Base-by-base conservation (phyloP, 2,888 invertebrate species). In the Copidosoma aretas region DNA sequence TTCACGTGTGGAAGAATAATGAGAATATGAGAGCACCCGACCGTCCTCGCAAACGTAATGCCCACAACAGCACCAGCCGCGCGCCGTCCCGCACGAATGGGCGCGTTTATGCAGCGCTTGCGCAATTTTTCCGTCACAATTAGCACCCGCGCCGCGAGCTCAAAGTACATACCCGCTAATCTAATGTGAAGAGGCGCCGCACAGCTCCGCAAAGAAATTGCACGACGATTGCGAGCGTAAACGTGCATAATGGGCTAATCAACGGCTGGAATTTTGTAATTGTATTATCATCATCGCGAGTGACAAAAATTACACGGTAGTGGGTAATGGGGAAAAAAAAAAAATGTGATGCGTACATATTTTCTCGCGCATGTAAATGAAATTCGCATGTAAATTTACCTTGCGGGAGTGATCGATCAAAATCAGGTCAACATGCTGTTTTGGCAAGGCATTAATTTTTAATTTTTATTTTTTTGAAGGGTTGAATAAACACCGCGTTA, bases 71-170 rank as follows among this genome's bases (percentile, higher is more conserved):
- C 43, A 15, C 43, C n/a, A n/a, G n/a, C n/a, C n/a, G n/a, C n/a
- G n/a, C n/a, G n/a, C n/a, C n/a, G n/a, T n/a, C n/a, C n/a, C n/a
- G 43, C 2, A 46, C 32, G 32, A 46, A 46, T 12, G 43, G 12
- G 43, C 15, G 14, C 43, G 43, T 17, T 8, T 2, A 17, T 46
- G 43, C n/a, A n/a, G n/a, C 43, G 43, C 43, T 64, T 64, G 52
- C 67, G 52, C 39, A 54, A 60, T 66, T 60, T 66, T 57, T 43
- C 56, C 61, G 25, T 15, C 49, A 24, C 59, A 63, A 63, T 67
- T 63, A 67, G 21, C 57, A 41, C 24, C 32, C 43, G 10, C 25
- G 52, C 24, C 43, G 10, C 25, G 52, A n/a, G 53, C 46, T 62
- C 19, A 61, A 54, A 46, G 43, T 46, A 14, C 10, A 8, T 10